phyloP scores from a whole-genome alignment of 2,797 vertebrate genomes.

The Calcarius lapponicus region DNA sequence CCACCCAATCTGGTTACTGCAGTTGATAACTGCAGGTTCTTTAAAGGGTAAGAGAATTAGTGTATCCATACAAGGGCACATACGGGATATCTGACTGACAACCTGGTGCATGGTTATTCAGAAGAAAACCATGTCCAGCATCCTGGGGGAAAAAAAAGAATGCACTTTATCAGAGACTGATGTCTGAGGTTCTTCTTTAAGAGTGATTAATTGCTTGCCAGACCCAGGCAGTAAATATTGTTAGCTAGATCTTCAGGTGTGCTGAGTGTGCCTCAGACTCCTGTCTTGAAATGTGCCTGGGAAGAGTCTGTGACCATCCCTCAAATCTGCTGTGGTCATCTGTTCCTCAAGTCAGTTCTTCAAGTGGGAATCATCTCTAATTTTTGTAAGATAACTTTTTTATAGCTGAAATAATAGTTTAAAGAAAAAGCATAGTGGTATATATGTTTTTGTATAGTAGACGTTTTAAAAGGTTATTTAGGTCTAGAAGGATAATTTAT shows the following conservation, averaged over 20 bases:
- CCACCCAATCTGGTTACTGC: not conserved
- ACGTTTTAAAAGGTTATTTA: not conserved
- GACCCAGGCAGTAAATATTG: not conserved
- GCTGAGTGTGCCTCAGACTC: not conserved
- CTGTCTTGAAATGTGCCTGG: not conserved
- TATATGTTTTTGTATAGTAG: not conserved
- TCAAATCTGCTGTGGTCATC: not conserved
- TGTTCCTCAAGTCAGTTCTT: not conserved
- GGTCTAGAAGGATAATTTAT: not conserved
- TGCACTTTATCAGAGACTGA: not conserved
- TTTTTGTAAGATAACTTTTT: not conserved
- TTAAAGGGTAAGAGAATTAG: not conserved
- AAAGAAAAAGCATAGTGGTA: not conserved
- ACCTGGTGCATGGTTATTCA: not conserved
- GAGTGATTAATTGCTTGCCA: not conserved
- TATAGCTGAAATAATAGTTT: not conserved
- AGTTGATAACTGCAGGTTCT: not conserved
- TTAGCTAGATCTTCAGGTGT: not conserved
- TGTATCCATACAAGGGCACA: not conserved
- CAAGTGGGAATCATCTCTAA: not conserved
- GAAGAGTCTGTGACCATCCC: not conserved
- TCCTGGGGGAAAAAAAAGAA: not conserved
- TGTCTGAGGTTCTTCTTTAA: not conserved
- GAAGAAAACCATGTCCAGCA: not conserved
- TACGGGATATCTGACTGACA: not conserved